Evolutionary conservation across 2,797 vertebrate species (phyloP), one percentile per base, ranked within the genome.

Genomic region (Salmo trutta): DNA sequence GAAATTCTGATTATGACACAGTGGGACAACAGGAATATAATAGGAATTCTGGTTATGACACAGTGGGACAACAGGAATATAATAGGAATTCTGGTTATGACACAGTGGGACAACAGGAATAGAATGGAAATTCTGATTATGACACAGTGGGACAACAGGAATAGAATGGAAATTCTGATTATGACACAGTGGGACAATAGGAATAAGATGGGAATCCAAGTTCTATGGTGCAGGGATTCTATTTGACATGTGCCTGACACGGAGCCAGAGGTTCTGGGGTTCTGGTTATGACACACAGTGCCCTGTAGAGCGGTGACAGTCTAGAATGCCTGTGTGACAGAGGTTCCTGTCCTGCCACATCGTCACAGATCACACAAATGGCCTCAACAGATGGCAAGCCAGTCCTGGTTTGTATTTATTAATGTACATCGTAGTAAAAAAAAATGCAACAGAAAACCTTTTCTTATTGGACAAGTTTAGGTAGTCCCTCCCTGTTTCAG

Each of bases 71-170:
- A 59, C 72, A 77, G 79, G 33, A 68, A 59, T 73, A 41, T 1
- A 41, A 41, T 41, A 2, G 36, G 6, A 8, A 41, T 41, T 1
- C 0, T 8, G 36, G 6, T 41, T 41, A 7, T 41, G 5, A 41
- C 6, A 41, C 36, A 41, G 36, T 41, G 36, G 36, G 36, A 41
- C 36, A 41, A 41, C 0, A 41, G 6, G 5, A 41, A 41, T 41
- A 73, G 17, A 78, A 78, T 62, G 12, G 69, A 56, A 75, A 79
- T 83, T 91, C 84, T 91, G 89, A 84, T 91, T 90, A 78, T 69
- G 89, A 83, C 74, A 79, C 74, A 77, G 79, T 86, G 87, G 90
- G 86, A 89, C 83, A 87, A 75, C 56, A 24, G 75, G 79, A 59
- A 64, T 82, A 80, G 1, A 17, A 56, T 41, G 7, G 36, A 1